A percentile compares a stretch with the other conserved stretches of the same genome.
Conservation (phyloP, 2,888 invertebrate genomes). For the Eupithecia abbreviata region DNA sequence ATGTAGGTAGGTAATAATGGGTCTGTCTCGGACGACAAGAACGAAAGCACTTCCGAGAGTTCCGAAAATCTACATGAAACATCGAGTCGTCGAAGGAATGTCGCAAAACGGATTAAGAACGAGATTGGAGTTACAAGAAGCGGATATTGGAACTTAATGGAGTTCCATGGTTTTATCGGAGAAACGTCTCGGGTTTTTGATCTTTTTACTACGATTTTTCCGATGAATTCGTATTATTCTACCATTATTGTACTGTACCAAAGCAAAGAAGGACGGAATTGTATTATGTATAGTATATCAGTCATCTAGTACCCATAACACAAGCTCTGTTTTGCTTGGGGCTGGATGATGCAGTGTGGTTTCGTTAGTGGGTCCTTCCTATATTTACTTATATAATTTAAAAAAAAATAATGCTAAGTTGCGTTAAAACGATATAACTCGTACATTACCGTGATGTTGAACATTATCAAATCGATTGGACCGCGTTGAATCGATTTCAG, state of each 20-base stretch:
- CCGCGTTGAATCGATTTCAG: not conserved
- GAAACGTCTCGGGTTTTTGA: not conserved
- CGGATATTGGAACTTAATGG: conserved; percentile 37
- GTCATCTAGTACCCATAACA: too few relatives aligned
- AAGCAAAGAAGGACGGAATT: not conserved
- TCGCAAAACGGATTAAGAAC: conserved; percentile 39
- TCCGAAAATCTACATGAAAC: conserved; percentile 19
- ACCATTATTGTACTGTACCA: not conserved
- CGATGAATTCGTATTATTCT: not conserved
- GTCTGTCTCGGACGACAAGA: not conserved
- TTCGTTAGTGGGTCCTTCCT: too few relatives aligned
- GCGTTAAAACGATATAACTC: too few relatives aligned
- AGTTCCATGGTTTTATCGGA: conserved; percentile 14
- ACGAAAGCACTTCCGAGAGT: not conserved
- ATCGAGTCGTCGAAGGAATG: conserved; percentile 23
- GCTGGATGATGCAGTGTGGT: too few relatives aligned
- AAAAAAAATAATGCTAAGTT: too few relatives aligned
- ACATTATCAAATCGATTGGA: not conserved
- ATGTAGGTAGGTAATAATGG: not conserved
- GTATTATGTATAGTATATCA: not conserved
- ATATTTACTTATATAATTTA: too few relatives aligned
- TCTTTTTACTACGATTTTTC: not conserved
- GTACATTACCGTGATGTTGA: not conserved
- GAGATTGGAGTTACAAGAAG: conserved; percentile 37
- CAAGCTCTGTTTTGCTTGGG: too few relatives aligned